Percentiles rank a stretch among this genome's conserved stretches.
phyloP scores from a whole-genome alignment of 2,888 invertebrate species.

The Epistrophella euchroma region DNA sequence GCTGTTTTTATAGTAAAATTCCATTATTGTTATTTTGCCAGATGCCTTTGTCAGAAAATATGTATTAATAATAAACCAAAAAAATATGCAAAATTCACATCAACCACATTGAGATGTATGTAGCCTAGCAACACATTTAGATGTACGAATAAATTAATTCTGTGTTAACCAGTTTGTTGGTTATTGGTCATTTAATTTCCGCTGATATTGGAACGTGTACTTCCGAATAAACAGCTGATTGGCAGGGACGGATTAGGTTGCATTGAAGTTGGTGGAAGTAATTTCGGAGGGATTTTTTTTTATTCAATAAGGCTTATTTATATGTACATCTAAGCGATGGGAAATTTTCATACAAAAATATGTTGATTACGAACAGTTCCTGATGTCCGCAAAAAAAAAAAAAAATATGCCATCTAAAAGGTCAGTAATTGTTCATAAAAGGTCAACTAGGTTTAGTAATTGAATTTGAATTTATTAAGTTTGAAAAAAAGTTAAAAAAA shows the following conservation, averaged over 20 bases:
- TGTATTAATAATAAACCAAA: not conserved
- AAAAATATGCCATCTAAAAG: too few relatives aligned
- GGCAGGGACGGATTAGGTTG: not conserved
- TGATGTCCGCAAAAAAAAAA: too few relatives aligned
- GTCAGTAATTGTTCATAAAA: too few relatives aligned
- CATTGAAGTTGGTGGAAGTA: not conserved
- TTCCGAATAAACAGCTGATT: slow-evolving; percentile 10
- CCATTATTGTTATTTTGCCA: not conserved
- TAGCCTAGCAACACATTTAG: slow-evolving; percentile 8
- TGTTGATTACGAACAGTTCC: too few relatives aligned
- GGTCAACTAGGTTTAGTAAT: too few relatives aligned
- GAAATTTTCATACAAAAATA: too few relatives aligned
- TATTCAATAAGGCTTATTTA: too few relatives aligned
- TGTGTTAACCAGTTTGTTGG: not conserved
- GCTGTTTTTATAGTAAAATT: slow-evolving; percentile 18
- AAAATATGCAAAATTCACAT: not conserved
- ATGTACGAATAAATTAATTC: not conserved
- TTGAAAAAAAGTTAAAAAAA: too few relatives aligned
- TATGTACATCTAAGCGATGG: too few relatives aligned
- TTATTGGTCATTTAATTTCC: not conserved
- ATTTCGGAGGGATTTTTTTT: not conserved
- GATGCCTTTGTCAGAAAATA: too few relatives aligned
- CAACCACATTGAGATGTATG: not conserved
- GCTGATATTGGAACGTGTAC: not conserved
- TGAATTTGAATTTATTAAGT: too few relatives aligned